Conservation (phyloP, 2,113 vertebrate genomes). For the western clawed frog (Xenopus tropicalis) region DNA sequence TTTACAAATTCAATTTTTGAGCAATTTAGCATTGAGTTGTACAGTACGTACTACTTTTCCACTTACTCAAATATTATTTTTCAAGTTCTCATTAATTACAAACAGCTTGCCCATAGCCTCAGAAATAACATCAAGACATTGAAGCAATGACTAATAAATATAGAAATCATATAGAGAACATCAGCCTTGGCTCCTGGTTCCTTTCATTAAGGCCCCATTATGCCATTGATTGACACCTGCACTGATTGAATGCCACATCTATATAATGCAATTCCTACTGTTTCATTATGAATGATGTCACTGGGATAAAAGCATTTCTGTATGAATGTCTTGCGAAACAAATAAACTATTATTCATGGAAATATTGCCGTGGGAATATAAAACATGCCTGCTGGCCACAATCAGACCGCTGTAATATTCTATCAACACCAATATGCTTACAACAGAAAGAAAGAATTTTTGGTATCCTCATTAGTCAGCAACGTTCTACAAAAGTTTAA, state of each 20-base stretch:
- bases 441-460: too few relatives aligned
- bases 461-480: too few relatives aligned
- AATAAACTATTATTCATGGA: slow-evolving; percentile 4
- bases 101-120: slow-evolving; percentile 38
- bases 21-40: too few relatives aligned
- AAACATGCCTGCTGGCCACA: slow-evolving; percentile 3
- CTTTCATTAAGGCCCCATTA: slow-evolving; percentile 38
- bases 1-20: too few relatives aligned
- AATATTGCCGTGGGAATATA: background rate
- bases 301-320: background rate
- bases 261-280: slow-evolving; percentile 32
- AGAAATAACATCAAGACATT: slow-evolving; percentile 16
- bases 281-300: slow-evolving; percentile 29
- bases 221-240: background rate
- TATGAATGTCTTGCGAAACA: slow-evolving; percentile 8
- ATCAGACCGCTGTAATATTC: background rate
- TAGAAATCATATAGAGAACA: slow-evolving; percentile 31
- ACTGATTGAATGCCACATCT: slow-evolving; percentile 39
- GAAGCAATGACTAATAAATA: slow-evolving; percentile 41
- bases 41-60: too few relatives aligned
- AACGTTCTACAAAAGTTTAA: too few relatives aligned
- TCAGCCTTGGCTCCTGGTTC: slow-evolving; percentile 36
- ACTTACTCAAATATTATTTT: too few relatives aligned
- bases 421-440: too few relatives aligned
- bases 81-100: background rate